Conservation (phyloP, 2,888 invertebrate genomes). For the Zygogramma bicolorata region DNA sequence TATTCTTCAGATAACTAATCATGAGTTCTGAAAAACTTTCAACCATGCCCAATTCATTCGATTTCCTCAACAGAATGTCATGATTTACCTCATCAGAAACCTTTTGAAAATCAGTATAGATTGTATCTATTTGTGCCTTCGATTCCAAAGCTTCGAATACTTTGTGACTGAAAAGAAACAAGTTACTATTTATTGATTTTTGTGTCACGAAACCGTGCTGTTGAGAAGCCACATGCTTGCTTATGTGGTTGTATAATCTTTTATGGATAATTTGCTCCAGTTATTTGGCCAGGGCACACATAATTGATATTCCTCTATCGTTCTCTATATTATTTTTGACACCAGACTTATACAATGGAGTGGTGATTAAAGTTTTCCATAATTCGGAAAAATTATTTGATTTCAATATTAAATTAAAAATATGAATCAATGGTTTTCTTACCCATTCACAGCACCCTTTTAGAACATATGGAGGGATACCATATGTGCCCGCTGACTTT, state of each 20-base stretch:
- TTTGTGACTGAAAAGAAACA: neutral
- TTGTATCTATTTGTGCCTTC: neutral
- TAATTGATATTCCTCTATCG: neutral
- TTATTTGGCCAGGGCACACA: neutral
- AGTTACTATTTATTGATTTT: neutral
- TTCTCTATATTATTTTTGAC: neutral
- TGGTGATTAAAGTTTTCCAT: neutral
- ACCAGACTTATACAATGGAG: neutral
- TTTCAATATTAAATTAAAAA: neutral
- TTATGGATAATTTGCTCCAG: neutral
- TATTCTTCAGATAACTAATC: neutral
- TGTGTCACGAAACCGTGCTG: conserved; percentile 2
- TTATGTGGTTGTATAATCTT: too few relatives aligned
- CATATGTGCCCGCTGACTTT: too few relatives aligned
- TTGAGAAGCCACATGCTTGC: neutral
- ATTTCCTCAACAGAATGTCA: too few relatives aligned
- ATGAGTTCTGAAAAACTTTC: neutral
- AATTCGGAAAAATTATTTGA: neutral
- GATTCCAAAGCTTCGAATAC: neutral
- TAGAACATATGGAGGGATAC: neutral
- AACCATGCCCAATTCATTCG: neutral
- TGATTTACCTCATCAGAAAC: neutral
- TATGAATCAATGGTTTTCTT: neutral
- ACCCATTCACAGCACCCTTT: neutral
- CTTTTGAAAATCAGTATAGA: neutral